phyloP scores from a whole-genome alignment of 64 coral and sea anemone species.

The Montipora capricornis region DNA sequence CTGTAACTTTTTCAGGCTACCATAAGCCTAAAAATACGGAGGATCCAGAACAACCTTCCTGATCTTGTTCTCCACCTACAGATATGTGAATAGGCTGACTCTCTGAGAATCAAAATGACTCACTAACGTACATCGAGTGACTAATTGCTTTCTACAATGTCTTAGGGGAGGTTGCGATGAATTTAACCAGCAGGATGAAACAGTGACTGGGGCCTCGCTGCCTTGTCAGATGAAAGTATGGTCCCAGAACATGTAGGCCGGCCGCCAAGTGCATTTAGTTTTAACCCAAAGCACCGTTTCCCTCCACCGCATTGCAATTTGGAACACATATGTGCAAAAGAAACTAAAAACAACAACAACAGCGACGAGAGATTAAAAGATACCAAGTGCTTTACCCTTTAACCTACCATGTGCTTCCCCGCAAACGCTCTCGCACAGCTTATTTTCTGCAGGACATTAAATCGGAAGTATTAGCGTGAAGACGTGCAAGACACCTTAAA shows the following conservation, averaged over 20 bases:
- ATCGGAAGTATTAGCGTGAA: not conserved
- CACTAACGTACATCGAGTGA: too few relatives aligned
- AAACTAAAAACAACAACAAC: not conserved
- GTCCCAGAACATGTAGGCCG: not conserved
- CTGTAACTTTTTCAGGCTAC: too few relatives aligned
- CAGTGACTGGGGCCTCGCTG: not conserved
- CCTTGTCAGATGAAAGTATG: too few relatives aligned
- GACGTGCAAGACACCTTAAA: not conserved
- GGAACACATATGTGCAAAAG: too few relatives aligned
- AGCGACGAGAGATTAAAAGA: not conserved
- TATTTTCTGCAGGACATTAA: conserved; percentile 67
- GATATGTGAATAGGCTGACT: too few relatives aligned
- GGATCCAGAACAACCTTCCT: too few relatives aligned
- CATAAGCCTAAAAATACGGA: too few relatives aligned
- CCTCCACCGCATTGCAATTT: not conserved
- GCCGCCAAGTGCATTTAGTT: not conserved
- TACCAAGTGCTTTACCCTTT: not conserved
- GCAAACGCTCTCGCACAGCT: conserved; percentile 5
- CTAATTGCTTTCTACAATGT: too few relatives aligned
- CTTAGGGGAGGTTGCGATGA: too few relatives aligned
- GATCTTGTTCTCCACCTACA: too few relatives aligned
- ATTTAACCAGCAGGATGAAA: not conserved
- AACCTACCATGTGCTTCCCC: conserved; percentile 48
- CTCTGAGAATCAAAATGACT: too few relatives aligned
- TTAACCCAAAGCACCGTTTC: not conserved